Percentiles rank a stretch among this genome's conserved stretches.
These are phyloP conservation scores for Drosophila falleni DNA, from an alignment of 2,888 invertebrate genomes.

Conservation along the genomic window DNA sequence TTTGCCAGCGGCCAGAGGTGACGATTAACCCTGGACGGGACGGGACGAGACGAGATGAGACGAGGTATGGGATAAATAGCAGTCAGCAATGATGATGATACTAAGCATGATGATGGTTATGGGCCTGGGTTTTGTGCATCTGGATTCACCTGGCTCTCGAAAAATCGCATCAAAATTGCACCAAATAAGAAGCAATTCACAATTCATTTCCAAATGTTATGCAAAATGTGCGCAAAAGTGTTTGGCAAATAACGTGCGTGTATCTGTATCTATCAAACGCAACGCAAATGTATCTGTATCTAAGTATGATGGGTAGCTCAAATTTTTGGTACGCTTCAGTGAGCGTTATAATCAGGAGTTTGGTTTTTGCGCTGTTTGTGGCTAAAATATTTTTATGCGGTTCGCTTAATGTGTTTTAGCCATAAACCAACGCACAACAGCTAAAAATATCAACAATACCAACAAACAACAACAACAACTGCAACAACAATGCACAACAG, in stretches of 20 bases:
- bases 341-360: slow-evolving; percentile 24
- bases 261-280: slow-evolving; percentile 20
- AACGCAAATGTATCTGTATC: slow-evolving; percentile 26
- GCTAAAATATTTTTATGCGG: slow-evolving; percentile 78
- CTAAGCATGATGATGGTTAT: background rate
- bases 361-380: slow-evolving; percentile 38
- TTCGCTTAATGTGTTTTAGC: slow-evolving; percentile 80
- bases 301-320: slow-evolving; percentile 32
- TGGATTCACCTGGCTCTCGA: slow-evolving; percentile 29
- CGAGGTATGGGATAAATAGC: background rate
- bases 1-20: slow-evolving; percentile 55
- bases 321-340: slow-evolving; percentile 64
- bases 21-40: slow-evolving; percentile 53
- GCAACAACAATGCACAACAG: slow-evolving; percentile 30
- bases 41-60: background rate
- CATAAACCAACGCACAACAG: slow-evolving; percentile 72
- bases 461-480: slow-evolving; percentile 10
- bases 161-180: slow-evolving; percentile 72
- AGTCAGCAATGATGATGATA: background rate
- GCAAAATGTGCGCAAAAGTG: slow-evolving; percentile 77
- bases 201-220: slow-evolving; percentile 76
- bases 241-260: slow-evolving; percentile 68
- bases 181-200: slow-evolving; percentile 69
- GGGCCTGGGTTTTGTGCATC: slow-evolving; percentile 1
- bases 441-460: slow-evolving; percentile 48